A percentile compares a stretch with the other conserved stretches of the same genome.
Conservation (phyloP, 2,888 invertebrate genomes). For the Pseudococcus jackbeardsleyi region DNA sequence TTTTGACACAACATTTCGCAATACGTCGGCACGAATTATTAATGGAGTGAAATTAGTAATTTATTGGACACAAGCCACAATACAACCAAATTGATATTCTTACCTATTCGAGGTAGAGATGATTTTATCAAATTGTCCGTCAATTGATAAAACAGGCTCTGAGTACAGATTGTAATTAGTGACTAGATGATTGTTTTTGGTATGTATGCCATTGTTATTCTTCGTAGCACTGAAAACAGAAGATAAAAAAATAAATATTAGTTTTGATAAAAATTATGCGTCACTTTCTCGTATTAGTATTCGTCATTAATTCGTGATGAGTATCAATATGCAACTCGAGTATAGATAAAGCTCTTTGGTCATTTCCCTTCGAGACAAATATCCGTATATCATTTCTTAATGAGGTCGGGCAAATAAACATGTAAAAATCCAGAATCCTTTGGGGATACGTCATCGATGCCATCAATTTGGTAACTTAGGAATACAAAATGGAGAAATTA, state of each 20-base stretch:
- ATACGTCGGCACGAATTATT: neutral
- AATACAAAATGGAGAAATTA: neutral
- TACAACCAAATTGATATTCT: neutral
- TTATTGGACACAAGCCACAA: neutral
- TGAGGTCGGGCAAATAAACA: neutral
- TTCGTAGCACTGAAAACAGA: slow-evolving; percentile 59
- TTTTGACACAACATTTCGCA: neutral
- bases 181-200: slow-evolving; percentile 62
- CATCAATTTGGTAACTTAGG: neutral
- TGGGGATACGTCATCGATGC: neutral
- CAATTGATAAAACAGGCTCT: slow-evolving; percentile 60
- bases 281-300: neutral
- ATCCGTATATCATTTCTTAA: neutral
- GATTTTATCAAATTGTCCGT: slow-evolving; percentile 62
- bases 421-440: neutral
- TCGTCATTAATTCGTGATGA: neutral
- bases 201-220: slow-evolving; percentile 60
- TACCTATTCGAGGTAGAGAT: slow-evolving; percentile 59
- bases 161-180: slow-evolving; percentile 62
- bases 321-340: neutral
- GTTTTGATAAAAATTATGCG: neutral
- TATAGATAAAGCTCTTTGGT: neutral
- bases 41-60: slow-evolving; percentile 25
- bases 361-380: neutral
- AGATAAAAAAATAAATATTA: slow-evolving; percentile 52